Percentiles rank a stretch among this genome's conserved stretches.
These are phyloP conservation scores for Tiliacea aurago DNA, from an alignment of 2,888 invertebrate species.

Conservation along the genomic window DNA sequence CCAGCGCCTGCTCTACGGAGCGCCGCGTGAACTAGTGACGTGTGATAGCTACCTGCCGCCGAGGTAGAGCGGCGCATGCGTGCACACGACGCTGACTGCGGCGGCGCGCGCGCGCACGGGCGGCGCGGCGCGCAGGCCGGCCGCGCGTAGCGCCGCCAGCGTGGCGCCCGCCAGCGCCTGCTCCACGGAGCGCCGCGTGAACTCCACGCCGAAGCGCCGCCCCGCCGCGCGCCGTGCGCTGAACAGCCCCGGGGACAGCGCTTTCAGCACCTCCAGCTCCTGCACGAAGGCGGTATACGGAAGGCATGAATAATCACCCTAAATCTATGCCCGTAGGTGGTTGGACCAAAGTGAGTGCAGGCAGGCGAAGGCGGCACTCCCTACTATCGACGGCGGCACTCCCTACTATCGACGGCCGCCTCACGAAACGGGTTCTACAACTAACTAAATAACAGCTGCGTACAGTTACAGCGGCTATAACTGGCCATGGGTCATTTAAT, in stretches of 20 bases:
- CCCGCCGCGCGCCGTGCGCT: conserved; percentile 76
- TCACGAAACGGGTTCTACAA: too few species aligned
- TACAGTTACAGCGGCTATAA: too few species aligned
- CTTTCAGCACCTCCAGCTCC: conserved; percentile 84
- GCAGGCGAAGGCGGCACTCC: too few species aligned
- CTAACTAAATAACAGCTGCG: too few species aligned
- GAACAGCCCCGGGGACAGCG: conserved; percentile 85
- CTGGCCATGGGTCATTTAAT: too few species aligned
- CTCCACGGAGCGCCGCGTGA: conserved; percentile 92
- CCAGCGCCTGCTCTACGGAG: conserved; percentile 90
- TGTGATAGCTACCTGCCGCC: conserved; percentile 70
- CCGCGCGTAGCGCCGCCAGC: conserved; percentile 70
- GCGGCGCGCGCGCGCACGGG: conserved; percentile 79
- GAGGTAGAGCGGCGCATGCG: conserved; percentile 84
- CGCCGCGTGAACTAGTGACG: conserved; percentile 78
- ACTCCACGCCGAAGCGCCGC: conserved; percentile 86
- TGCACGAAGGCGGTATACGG: background rate
- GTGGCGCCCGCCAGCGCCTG: conserved; percentile 87
- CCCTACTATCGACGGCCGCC: too few species aligned
- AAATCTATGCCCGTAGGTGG: background rate
- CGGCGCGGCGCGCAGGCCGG: conserved; percentile 79
- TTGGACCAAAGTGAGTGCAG: too few species aligned
- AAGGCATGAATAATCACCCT: background rate
- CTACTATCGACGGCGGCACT: too few species aligned
- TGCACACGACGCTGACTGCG: conserved; percentile 91